Conservation (phyloP, 2,888 invertebrate species). For the Byasa hedistus region DNA sequence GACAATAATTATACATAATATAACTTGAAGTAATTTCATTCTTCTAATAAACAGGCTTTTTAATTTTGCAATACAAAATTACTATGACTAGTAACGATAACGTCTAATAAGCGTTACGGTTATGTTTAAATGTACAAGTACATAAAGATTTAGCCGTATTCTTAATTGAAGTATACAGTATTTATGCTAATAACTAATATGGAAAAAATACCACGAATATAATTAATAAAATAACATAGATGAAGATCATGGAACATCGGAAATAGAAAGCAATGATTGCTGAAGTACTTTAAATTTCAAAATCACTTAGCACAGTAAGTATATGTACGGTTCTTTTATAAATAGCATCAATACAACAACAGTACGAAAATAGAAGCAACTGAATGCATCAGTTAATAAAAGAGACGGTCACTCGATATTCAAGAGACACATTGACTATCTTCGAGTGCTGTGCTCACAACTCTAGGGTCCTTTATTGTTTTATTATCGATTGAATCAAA, state of each 20-base stretch:
- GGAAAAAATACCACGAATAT: too few relatives aligned
- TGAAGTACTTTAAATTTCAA: constrained; percentile 22
- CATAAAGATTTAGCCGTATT: too few relatives aligned
- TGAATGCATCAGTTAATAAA: constrained; percentile 41
- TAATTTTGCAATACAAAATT: too few relatives aligned
- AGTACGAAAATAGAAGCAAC: constrained; percentile 45
- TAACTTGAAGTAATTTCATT: too few relatives aligned
- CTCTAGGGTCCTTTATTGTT: constrained; percentile 41
- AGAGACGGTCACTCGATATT: constrained; percentile 45
- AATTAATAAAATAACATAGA: background rate
- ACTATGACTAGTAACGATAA: too few relatives aligned
- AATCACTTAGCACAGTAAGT: constrained; percentile 11
- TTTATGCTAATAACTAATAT: too few relatives aligned
- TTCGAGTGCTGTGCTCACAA: constrained; percentile 35
- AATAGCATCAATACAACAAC: constrained; percentile 29
- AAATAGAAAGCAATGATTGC: constrained; percentile 9
- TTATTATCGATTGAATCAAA: constrained; percentile 40
- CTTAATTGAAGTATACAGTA: too few relatives aligned
- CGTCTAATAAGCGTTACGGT: too few relatives aligned
- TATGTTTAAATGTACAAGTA: too few relatives aligned
- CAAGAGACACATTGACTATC: constrained; percentile 42
- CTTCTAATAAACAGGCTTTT: too few relatives aligned
- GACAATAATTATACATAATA: too few relatives aligned
- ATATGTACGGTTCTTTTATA: constrained; percentile 14
- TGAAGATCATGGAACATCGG: background rate